Base-by-base conservation (phyloP, 2,888 invertebrate species). In the Ichneumoninae sp. region DNA sequence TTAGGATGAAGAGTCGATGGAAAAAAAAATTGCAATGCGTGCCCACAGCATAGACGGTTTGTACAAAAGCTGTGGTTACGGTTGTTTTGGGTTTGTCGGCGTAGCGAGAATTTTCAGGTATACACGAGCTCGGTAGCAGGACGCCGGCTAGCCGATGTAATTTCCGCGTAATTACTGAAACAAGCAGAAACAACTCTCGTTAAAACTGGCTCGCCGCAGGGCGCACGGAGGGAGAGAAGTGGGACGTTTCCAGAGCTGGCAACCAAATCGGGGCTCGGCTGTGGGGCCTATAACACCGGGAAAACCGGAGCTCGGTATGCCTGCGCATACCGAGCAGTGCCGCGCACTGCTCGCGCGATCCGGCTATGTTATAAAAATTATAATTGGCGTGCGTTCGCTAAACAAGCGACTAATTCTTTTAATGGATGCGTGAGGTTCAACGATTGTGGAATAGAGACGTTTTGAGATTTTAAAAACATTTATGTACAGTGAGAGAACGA, bases 161-260 rank as follows among this genome's bases (percentile, higher is more conserved):
- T 93, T 93, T 91, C 88, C 90, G 90, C 89, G 91, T 91, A 92
- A 92, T 93, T 92, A 91, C 92, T 88, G 88, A 90, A 92, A 90
- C 91, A 90, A 91, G 88, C 89, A 88, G 87, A 90, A 92, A 92
- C 91, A 91, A 92, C 90, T 91, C 91, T 91, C 92, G 91, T 91
- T 92, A 91, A 92, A 92, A 91, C 90, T 91, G 89, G 86, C 87
- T 85, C 80, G 70, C 82, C 82, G 78, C 84, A 78, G 83, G 85
- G 83, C 81, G 26, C 71, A 33, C 30, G 10, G 13, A 36, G 52
- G 19, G 33, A 22, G 33, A 52, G 78, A 82, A 74, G 70, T 69
- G 70, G 78, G 52, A 78, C 57, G 84, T 80, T 81, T 72, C 69
- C 57, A 57, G 69, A 72, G 65, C 76, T 66, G 70, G 66, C 80